Evolutionary conservation across 30 jellyfish, hydroid and myxozoan genomes (phyloP), one percentile per base, ranked within the genome.

Genomic region (Pelagia noctiluca): DNA sequence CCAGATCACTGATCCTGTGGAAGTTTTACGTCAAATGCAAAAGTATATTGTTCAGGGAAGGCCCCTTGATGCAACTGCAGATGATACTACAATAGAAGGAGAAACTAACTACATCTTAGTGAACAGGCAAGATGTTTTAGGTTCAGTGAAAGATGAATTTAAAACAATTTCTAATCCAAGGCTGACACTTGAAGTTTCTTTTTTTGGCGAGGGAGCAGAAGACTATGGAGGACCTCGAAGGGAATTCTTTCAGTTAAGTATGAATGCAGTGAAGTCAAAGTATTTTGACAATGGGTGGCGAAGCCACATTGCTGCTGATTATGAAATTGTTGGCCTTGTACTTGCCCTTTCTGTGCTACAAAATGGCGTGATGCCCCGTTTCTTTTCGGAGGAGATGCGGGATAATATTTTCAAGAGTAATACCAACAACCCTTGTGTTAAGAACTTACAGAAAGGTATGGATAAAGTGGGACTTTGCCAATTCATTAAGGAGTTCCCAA

Each of bases 401-500:
- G 12, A 42, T 5, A 16, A 42, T 42, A 16, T 42, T 42, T 42
- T 42, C 57, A 42, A 5, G 57, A 42, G 57, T 8, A 16, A 42
- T 42, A 42, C 57, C 57, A 42, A 42, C 57, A 42, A 42, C 57
- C 57, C 57, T 42, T 8, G 57, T 16, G 16, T 42, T 42, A 16
- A 42, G 16, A 42, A 42, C 8, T 16, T 42, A 42, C 57, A 16
- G 12, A 42, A 42, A 42, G 57, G 12, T 42, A 42, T 42, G 8
- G 57, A 42, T 42, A 42, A 42, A 16, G 57, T 42, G 8, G 33
- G 73, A 60, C 73, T 60, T 60, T 24, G 0, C 73, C 73, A 60
- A 60, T 60, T 60, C 25, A 34, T 60, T 8, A 60, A 60, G 33
- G 73, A 60, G 35, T 60, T n/a, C n/a, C n/a, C n/a, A n/a, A n/a